Evolutionary conservation across 1,140 invertebrate species (phyloP), one percentile per base, ranked within the genome.

Genomic region (Aradophagus sp.): DNA sequence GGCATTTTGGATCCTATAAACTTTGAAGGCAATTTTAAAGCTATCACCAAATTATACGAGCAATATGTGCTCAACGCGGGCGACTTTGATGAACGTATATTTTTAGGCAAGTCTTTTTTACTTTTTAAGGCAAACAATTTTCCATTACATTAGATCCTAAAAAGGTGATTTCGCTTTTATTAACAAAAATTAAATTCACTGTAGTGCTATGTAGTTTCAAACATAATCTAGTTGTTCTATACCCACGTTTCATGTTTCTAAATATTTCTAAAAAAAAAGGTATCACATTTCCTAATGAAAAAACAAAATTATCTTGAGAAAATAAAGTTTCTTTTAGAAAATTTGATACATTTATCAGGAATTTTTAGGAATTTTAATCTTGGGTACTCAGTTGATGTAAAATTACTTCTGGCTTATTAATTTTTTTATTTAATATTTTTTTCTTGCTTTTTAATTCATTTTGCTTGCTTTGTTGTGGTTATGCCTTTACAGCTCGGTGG

Each of bases 31-130:
- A 96, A 93, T 86, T 91, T 91, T 1, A 97, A 95, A 87, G 90
- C 91, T 56, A 87, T 98, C 31, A 95, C 94, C 69, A 94, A 91
- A 81, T 86, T 90, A 15, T 99, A 99, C 80, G 97, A 98, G 81
- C 92, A 93, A 63, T 95, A 94, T 84, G 92, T 98, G 26, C 84
- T 98, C 8, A 96, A 90, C 80, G 91, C 93, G 44, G 96, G 96
- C 2, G 96, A 98, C 86, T 97, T 99, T 85, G 97, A 99, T 80
- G 97, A 99, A 85, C 89, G 96, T 78, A 95, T 99, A 79, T 96
- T 98, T 86, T 88, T 94, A 83, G 90, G 92, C 92, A 87, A 87
- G 86, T 35, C 35, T 32, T 69, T 58, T 38, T 35, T 20, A 8
- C 39, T 10, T 36, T 38, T 17, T 14, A 29, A 2, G 29, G 38